Base-by-base conservation (phyloP, 2,888 invertebrate genomes). In the Acleris holmiana region DNA sequence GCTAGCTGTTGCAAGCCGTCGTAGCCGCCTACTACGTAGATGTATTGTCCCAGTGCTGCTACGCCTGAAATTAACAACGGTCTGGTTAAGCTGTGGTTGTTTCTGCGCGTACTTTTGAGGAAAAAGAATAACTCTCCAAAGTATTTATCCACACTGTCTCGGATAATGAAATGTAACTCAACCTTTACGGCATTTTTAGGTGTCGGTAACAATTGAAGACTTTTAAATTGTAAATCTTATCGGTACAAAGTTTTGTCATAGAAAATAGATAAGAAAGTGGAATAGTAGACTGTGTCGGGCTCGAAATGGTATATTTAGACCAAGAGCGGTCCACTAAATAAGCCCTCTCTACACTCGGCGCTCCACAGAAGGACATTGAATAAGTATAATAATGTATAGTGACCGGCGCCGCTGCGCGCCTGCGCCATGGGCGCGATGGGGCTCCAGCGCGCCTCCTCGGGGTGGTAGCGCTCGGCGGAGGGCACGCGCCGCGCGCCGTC, bases 11-110 rank as follows among this genome's bases (percentile, higher is more conserved):
- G 94, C 53, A 94, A 92, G 13, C 98, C 98, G 89, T 98, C 97
- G 86, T 97, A 98, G n/a, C 98, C 98, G 57, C 98, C 98, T 66
- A 98, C 96, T n/a, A 98, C 98, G 86, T 97, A 98, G 71, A 98
- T 96, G 83, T 94, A 96, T 79, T 97, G 97, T 77, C 96, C 96
- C 76, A 98, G 93, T 15, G 96, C 96, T 5, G 96, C 96, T 47
- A 98, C 97, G 65, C 98, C 96, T 95, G 76, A 4, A 29, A 5
- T 29, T 35, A 10, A 35, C 5, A 29, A 3, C 2, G 2, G 35
- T 8, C 17, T 8, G 8, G 35, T 53, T 35, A 35, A 13, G 7
- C 35, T 35, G 13, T 1, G 1, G 0, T 13, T 35, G 0, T 4
- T 3, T 13, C 4, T 35, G 13, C 35, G 35, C 10, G 35, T 13